Conservation (phyloP, 2,888 invertebrate species). For the Cenopis cana region DNA sequence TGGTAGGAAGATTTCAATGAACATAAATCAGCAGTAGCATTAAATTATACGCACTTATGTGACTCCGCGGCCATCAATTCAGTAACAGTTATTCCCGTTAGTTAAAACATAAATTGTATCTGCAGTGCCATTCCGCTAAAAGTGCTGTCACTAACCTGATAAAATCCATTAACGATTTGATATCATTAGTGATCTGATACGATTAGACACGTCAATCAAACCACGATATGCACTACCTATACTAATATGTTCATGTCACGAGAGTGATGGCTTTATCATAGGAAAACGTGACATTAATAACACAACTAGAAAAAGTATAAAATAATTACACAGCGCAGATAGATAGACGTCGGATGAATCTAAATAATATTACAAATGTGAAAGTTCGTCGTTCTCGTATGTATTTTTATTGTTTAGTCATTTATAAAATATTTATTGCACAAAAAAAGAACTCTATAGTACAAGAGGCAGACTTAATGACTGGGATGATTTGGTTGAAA, state of each 20-base stretch:
- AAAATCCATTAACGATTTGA: constrained; percentile 28
- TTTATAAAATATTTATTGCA: too few species aligned
- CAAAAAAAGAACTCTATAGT: background rate
- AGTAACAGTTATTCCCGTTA: constrained; percentile 22
- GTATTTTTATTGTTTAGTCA: background rate
- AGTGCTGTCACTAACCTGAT: constrained; percentile 34
- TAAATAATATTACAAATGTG: background rate
- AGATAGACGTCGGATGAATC: background rate
- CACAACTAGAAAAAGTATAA: background rate
- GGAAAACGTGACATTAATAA: constrained; percentile 23
- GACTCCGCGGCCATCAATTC: constrained; percentile 23
- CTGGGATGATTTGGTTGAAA: background rate
- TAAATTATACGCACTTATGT: constrained; percentile 40
- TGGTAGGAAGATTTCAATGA: constrained; percentile 35
- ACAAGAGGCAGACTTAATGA: background rate
- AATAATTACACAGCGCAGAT: background rate
- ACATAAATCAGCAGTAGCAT: constrained; percentile 31
- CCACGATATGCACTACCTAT: constrained; percentile 30
- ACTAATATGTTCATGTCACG: constrained; percentile 30
- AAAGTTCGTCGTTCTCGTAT: background rate
- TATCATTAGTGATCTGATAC: constrained; percentile 32
- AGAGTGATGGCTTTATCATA: constrained; percentile 30
- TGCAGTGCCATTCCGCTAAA: constrained; percentile 28
- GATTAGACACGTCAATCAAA: constrained; percentile 36
- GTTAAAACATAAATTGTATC: constrained; percentile 24